Base-by-base conservation (phyloP, 2,113 vertebrate species). In the Oryzias curvinotus region DNA sequence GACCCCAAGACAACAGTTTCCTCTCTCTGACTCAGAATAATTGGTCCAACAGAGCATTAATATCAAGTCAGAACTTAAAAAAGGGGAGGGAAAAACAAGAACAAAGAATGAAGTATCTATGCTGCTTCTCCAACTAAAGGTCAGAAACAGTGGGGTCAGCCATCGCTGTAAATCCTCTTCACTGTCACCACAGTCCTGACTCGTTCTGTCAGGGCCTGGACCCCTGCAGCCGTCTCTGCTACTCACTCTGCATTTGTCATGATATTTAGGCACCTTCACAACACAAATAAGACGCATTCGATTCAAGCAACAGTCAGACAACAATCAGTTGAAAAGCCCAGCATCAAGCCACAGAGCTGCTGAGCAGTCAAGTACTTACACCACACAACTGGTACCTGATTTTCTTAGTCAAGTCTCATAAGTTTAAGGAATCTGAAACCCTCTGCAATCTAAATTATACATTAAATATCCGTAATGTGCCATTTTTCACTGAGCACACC, bases 1-100 rank as follows among this genome's bases (percentile, higher is more conserved):
- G 84, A 88, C 80, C 78, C 64, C 62, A 50, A 73, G 57, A 78
- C 76, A 85, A 82, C 73, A 81, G 69, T 84, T 80, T 72, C 75
- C 73, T 82, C 78, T 82, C 78, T 78, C 28, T 81, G 69, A 82
- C 83, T 87, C 79, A 86, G 59, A 76, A 75, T 85, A 87, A 88
- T 81, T 85, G 77, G 81, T 79, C 76, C 80, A 86, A 75, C 69
- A 65, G 80, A 81, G 75, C 56, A 57, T 85, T 84, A 87, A 85
- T 85, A 81, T 73, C 66, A 68, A 73, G 66, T 28, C 30, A n/a
- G 50, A 67, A 57, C 57, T 7, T 47, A 44, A 61, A 61, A 25
- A 51, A 23, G 19, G n/a, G 1, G n/a, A n/a, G 4, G 25, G 51
- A 57, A 80, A 64, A 55, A 25, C 66, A 41, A 67, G 77, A 67